phyloP scores from a whole-genome alignment of 2,797 vertebrate genomes.

The Poecilia velifera region DNA sequence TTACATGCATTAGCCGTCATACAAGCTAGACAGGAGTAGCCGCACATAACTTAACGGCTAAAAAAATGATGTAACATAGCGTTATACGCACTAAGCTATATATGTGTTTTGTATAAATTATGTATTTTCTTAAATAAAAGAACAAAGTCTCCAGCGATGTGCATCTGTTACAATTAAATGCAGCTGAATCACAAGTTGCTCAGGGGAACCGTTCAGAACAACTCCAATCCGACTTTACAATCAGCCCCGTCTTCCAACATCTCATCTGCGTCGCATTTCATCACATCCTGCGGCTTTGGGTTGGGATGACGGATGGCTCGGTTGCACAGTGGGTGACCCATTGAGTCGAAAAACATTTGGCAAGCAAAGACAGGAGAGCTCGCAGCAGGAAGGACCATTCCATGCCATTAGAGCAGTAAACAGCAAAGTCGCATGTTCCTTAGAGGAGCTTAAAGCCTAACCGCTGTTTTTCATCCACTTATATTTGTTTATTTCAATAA shows the following conservation, averaged over 20 bases:
- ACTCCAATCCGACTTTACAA: slow-evolving; percentile 16
- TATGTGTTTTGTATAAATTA: slow-evolving; percentile 50
- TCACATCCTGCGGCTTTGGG: slow-evolving; percentile 38
- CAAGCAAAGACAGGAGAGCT: slow-evolving; percentile 33
- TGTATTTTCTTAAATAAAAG: slow-evolving; percentile 64
- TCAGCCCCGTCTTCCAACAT: slow-evolving; percentile 4
- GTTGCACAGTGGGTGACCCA: slow-evolving; percentile 44
- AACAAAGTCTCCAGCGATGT: slow-evolving; percentile 6
- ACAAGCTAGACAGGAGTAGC: not conserved
- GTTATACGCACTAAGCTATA: slow-evolving; percentile 28
- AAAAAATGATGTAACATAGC: slow-evolving; percentile 27
- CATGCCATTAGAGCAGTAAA: slow-evolving; percentile 14
- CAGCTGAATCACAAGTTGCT: slow-evolving; percentile 26
- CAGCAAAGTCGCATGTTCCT: slow-evolving; percentile 19
- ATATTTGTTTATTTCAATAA: slow-evolving; percentile 32
- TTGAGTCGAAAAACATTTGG: slow-evolving; percentile 41
- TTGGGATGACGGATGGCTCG: slow-evolving; percentile 29
- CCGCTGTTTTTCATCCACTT: slow-evolving; percentile 14
- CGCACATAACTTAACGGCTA: not conserved
- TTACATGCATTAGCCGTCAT: not conserved
- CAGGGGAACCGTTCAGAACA: not conserved
- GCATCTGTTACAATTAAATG: slow-evolving; percentile 27
- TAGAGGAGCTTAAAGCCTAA: slow-evolving; percentile 21
- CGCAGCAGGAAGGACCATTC: slow-evolving; percentile 28
- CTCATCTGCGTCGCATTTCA: slow-evolving; percentile 60